A percentile compares a stretch with the other conserved stretches of the same genome.
These are phyloP conservation scores for Propithecus coquereli DNA, from an alignment of 2,113 vertebrate species.

Conservation along the genomic window DNA sequence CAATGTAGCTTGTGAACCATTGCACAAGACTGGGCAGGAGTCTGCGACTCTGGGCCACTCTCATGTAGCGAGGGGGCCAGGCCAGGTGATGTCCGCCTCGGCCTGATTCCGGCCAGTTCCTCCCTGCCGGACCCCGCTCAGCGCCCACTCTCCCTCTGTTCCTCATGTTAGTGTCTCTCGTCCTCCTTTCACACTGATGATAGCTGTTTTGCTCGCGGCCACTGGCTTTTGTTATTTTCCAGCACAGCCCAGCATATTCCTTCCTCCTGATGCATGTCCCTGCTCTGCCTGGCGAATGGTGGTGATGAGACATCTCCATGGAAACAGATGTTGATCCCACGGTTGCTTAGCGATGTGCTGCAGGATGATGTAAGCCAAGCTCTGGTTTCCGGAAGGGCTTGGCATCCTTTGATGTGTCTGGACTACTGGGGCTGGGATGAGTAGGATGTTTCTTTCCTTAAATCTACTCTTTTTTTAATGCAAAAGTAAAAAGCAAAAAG, in stretches of 20 bases:
- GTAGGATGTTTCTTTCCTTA: not conserved
- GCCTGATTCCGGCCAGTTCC: not conserved
- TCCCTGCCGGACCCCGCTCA: not conserved
- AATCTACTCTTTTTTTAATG: not conserved
- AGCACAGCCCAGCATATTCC: not conserved
- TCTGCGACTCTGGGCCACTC: not conserved
- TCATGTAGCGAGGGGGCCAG: too few relatives aligned
- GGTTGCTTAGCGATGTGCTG: slow-evolving; percentile 86
- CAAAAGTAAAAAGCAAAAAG: slow-evolving; percentile 12
- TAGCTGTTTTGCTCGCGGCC: not conserved
- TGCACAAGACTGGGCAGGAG: not conserved
- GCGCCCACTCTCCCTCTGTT: not conserved
- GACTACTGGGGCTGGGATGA: slow-evolving; percentile 21
- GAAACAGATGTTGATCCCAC: slow-evolving; percentile 87
- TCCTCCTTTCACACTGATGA: not conserved
- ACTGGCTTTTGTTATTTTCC: not conserved
- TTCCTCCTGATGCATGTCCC: not conserved
- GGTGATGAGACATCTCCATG: slow-evolving; percentile 89
- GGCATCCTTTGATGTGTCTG: slow-evolving; percentile 71
- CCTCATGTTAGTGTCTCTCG: not conserved
- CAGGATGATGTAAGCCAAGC: slow-evolving; percentile 85
- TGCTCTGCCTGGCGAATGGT: slow-evolving; percentile 75
- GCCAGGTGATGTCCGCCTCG: too few relatives aligned
- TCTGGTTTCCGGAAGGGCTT: slow-evolving; percentile 75
- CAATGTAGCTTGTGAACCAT: fast-evolving